These are phyloP conservation scores for Gadopsis marmoratus DNA, from an alignment of 2,797 vertebrate species.

Conservation along the genomic window DNA sequence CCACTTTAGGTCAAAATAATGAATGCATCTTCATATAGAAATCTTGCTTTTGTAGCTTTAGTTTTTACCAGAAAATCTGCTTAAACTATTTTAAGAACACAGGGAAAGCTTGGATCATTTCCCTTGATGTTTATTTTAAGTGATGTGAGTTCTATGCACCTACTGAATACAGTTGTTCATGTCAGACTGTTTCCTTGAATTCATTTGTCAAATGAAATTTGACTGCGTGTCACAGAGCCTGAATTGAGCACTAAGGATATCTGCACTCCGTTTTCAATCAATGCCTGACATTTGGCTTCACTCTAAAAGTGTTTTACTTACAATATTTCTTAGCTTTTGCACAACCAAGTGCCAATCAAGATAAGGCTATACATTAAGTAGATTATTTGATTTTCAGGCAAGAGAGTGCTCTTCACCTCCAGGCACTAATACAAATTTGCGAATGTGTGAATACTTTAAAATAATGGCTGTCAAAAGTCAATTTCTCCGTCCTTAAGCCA, in stretches of 20 bases:
- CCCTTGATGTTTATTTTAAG: constrained; percentile 57
- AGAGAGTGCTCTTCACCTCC: constrained; percentile 65
- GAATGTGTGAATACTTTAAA: constrained; percentile 70
- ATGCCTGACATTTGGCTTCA: constrained; percentile 55
- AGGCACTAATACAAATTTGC: constrained; percentile 71
- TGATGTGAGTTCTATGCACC: constrained; percentile 49
- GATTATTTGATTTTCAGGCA: constrained; percentile 74
- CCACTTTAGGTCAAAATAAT: constrained; percentile 10
- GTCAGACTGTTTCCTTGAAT: constrained; percentile 51
- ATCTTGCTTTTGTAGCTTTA: background rate
- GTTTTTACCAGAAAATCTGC: constrained; percentile 15
- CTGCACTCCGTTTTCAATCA: constrained; percentile 57
- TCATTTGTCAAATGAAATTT: constrained; percentile 69
- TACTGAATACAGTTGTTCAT: constrained; percentile 51
- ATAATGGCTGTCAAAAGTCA: constrained; percentile 77
- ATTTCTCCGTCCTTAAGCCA: constrained; percentile 71
- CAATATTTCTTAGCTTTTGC: constrained; percentile 52
- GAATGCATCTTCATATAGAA: background rate
- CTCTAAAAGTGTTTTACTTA: constrained; percentile 59
- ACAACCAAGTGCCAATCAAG: constrained; percentile 70
- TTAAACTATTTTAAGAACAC: constrained; percentile 41
- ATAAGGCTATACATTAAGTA: constrained; percentile 69
- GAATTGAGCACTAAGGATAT: constrained; percentile 57
- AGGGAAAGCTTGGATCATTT: constrained; percentile 30
- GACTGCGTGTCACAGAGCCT: constrained; percentile 58